Evolutionary conservation across 2,797 vertebrate genomes (phyloP).

Genomic region (Alcedo atthis): DNA sequence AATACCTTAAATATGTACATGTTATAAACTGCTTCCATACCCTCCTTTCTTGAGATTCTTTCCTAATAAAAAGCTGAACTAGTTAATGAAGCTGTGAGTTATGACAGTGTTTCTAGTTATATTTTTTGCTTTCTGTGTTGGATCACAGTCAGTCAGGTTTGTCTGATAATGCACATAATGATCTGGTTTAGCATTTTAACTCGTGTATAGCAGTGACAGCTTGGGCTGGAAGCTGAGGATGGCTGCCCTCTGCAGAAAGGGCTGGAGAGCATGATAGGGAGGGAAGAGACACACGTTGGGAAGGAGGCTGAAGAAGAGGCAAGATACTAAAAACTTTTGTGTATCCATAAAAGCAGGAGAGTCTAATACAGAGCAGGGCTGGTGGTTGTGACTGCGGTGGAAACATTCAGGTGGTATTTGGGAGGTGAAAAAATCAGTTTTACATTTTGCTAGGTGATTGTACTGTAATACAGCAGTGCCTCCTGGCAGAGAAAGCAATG

Average conservation of each 20-base stretch:
- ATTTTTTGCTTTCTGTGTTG: neutral
- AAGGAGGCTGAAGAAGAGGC: neutral
- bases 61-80: neutral
- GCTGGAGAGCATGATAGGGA: neutral
- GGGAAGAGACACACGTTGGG: neutral
- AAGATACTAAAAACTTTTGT: neutral
- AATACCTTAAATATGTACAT: neutral
- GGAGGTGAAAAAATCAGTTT: constrained; percentile 49
- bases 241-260: neutral
- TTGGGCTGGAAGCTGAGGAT: neutral
- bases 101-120: neutral
- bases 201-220: neutral
- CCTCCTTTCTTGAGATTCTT: neutral
- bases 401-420: constrained; percentile 35
- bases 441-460: constrained; percentile 4
- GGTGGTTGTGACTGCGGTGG: neutral
- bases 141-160: neutral
- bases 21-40: neutral
- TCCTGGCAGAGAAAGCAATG: constrained; percentile 69
- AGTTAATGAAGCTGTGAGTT: neutral
- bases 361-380: neutral
- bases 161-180: neutral
- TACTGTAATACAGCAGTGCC: constrained; percentile 71
- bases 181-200: neutral
- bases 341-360: neutral